Conservation (phyloP, 2,888 invertebrate genomes). For the Chrysodeixis includens region DNA sequence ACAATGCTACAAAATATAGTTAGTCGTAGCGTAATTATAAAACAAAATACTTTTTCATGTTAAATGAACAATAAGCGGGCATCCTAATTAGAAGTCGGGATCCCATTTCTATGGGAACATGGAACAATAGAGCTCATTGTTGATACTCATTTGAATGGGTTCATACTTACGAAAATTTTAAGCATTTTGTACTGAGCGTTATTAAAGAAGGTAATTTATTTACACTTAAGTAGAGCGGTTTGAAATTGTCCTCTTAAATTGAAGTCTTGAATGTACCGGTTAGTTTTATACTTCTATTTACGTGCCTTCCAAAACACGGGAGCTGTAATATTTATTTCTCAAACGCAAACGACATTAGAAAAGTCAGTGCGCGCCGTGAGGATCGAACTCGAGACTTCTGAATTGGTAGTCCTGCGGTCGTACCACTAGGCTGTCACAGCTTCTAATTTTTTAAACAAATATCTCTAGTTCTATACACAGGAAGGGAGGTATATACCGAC, state of each 20-base stretch:
- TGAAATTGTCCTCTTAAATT: slow-evolving; percentile 1
- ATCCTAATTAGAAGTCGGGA: slow-evolving; percentile 49
- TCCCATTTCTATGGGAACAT: slow-evolving; percentile 51
- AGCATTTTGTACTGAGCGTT: slow-evolving; percentile 40
- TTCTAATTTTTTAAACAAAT: too few species aligned
- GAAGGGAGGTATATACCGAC: not conserved
- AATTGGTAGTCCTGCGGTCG: too few species aligned
- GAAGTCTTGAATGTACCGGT: not conserved
- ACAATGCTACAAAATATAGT: not conserved
- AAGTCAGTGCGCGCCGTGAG: too few species aligned
- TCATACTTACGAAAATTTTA: slow-evolving; percentile 46
- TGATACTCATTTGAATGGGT: slow-evolving; percentile 53
- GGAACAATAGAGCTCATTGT: slow-evolving; percentile 55
- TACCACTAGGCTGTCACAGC: too few species aligned
- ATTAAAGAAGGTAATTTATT: slow-evolving; percentile 31
- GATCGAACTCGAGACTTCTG: too few species aligned
- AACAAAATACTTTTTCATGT: slow-evolving; percentile 35
- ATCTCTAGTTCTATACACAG: not conserved
- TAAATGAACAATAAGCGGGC: slow-evolving; percentile 41
- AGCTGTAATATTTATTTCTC: too few species aligned
- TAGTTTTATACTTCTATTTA: too few species aligned
- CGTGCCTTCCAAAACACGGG: too few species aligned
- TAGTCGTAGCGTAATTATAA: slow-evolving; percentile 22
- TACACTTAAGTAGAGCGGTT: slow-evolving; percentile 9
- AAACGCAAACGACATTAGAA: too few species aligned